phyloP scores from a whole-genome alignment of 2,888 invertebrate species.

The Mythimna albipuncta region DNA sequence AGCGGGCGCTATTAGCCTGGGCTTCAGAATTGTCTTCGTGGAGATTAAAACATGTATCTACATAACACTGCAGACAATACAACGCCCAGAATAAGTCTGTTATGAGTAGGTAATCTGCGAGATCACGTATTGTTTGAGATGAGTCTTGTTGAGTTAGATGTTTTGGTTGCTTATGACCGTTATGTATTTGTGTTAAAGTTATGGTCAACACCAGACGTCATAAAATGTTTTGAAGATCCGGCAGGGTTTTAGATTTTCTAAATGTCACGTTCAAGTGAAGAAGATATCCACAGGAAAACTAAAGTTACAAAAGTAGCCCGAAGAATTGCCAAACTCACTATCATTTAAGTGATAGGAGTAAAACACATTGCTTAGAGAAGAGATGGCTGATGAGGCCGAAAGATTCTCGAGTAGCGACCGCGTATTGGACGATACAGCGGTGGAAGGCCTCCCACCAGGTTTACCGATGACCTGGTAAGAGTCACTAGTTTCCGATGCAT shows the following conservation, averaged over 20 bases:
- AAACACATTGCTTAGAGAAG: no score
- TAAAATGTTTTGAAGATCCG: constrained; percentile 19
- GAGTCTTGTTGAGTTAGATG: constrained; percentile 37
- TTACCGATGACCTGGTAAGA: no score
- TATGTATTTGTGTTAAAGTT: constrained; percentile 25
- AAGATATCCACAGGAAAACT: no score
- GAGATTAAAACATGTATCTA: constrained; percentile 82
- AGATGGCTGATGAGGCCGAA: no score
- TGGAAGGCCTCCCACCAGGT: no score
- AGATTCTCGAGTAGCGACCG: no score
- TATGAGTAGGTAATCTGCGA: constrained; percentile 65
- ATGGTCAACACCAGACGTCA: constrained; percentile 33
- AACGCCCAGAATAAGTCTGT: constrained; percentile 75
- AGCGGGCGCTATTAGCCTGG: constrained; percentile 74
- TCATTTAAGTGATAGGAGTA: no score
- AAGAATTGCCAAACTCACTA: no score
- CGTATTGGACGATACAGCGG: no score
- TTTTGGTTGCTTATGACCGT: constrained; percentile 26
- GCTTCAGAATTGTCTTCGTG: constrained; percentile 68
- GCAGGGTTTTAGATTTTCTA: background rate
- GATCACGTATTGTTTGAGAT: constrained; percentile 59
- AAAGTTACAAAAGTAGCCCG: no score
- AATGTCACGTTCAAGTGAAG: background rate
- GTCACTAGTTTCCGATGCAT: no score
- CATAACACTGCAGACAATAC: constrained; percentile 81